A percentile compares a stretch with the other conserved stretches of the same genome.
These are phyloP conservation scores for Ophioderma brevispina DNA, from an alignment of 35 echinoderm and acorn worm genomes.

Conservation along the genomic window DNA sequence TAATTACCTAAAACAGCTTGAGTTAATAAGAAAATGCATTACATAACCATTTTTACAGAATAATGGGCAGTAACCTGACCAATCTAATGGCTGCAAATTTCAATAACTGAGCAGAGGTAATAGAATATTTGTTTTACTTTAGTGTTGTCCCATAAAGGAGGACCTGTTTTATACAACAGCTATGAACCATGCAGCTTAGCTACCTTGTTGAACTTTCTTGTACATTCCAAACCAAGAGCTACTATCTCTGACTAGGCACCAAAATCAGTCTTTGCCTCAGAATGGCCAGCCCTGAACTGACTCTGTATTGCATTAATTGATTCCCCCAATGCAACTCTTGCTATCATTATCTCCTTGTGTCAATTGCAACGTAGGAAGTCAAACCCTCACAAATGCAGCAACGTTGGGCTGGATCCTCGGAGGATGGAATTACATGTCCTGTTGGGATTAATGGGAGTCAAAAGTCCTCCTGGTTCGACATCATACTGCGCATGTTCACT, in stretches of 20 bases:
- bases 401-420: constrained; percentile 75
- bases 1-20: too few species aligned
- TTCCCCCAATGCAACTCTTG: constrained; percentile 64
- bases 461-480: constrained; percentile 52
- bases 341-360: constrained; percentile 43
- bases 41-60: too few species aligned
- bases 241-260: constrained; percentile 70
- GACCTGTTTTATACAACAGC: too few species aligned
- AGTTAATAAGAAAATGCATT: too few species aligned
- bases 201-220: constrained; percentile 26
- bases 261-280: constrained; percentile 18
- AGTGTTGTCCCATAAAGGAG: too few species aligned
- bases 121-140: too few species aligned
- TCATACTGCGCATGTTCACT: constrained; percentile 31
- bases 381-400: constrained; percentile 74
- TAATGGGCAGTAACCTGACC: too few species aligned
- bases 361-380: constrained; percentile 39
- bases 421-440: constrained; percentile 73
- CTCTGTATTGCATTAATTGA: constrained; percentile 70
- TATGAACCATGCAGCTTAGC: too few species aligned
- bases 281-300: constrained; percentile 42
- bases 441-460: constrained; percentile 31
- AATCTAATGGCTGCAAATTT: too few species aligned
- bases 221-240: constrained; percentile 60
- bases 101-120: too few species aligned